Percentiles rank a stretch among this genome's conserved stretches.
Conservation (phyloP, 2,888 invertebrate species). For the Hypomecis atomaria region DNA sequence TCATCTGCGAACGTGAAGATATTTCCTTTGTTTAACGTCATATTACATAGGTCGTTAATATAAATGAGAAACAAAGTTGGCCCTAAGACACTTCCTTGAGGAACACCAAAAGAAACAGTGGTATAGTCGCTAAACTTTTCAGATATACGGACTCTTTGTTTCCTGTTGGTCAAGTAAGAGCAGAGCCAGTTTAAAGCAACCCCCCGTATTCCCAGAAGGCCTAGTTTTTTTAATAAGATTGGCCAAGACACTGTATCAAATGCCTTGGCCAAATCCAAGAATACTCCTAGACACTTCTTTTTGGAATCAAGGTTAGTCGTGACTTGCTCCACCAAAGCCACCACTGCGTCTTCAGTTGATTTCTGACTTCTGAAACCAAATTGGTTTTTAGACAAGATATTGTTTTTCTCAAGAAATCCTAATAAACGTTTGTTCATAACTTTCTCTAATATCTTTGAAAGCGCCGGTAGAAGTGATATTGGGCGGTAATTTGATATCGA, state of each 20-base stretch:
- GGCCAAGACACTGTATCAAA: neutral
- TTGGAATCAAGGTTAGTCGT: neutral
- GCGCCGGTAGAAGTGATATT: neutral
- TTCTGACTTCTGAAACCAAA: slow-evolving; percentile 6
- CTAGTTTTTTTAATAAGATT: neutral
- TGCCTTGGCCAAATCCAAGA: no score
- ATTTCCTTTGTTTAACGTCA: no score
- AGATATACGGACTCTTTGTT: neutral
- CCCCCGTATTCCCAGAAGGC: neutral
- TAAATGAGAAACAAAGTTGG: no score
- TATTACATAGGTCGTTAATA: no score
- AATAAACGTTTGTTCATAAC: slow-evolving; percentile 10
- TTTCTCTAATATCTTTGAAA: slow-evolving; percentile 11
- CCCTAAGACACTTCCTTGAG: neutral
- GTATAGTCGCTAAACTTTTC: neutral
- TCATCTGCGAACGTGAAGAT: neutral
- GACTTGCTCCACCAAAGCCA: neutral
- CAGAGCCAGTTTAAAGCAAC: neutral
- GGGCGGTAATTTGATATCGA: neutral
- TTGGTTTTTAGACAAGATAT: neutral
- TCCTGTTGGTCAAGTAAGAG: neutral
- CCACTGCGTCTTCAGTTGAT: slow-evolving; percentile 8
- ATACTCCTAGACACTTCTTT: neutral
- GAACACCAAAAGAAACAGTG: neutral
- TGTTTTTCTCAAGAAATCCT: slow-evolving; percentile 1